phyloP scores from a whole-genome alignment of 2,888 invertebrate species.

The Melipona bicolor region DNA sequence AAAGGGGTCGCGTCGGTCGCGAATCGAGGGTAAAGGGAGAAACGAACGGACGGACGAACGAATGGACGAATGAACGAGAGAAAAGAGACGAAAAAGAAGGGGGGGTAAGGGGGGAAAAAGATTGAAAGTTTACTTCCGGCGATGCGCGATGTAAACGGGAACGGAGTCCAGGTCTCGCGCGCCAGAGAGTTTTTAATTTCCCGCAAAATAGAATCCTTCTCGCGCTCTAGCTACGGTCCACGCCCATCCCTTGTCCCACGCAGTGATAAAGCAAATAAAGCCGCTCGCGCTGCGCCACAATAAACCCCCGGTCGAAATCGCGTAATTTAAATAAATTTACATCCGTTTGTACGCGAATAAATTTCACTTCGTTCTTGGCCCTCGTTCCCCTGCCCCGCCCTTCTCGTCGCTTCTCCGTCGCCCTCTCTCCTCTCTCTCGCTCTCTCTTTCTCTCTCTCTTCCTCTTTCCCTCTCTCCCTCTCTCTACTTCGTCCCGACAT shows the following conservation, averaged over 20 bases:
- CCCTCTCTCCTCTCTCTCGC: not conserved
- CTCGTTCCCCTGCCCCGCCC: slow-evolving; percentile 41
- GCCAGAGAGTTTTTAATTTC: slow-evolving; percentile 79
- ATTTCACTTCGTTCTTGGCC: slow-evolving; percentile 79
- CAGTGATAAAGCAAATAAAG: slow-evolving; percentile 83
- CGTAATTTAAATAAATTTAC: slow-evolving; percentile 83
- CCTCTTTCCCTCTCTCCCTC: not conserved
- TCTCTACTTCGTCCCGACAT: slow-evolving; percentile 5
- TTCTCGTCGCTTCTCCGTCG: not conserved
- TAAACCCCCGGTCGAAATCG: slow-evolving; percentile 82
- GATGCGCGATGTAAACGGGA: slow-evolving; percentile 59
- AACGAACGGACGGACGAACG: not conserved
- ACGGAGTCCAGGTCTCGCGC: slow-evolving; percentile 42
- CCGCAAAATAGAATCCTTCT: slow-evolving; percentile 80
- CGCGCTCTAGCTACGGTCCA: slow-evolving; percentile 73
- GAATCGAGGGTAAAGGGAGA: not conserved
- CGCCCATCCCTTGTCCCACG: slow-evolving; percentile 82
- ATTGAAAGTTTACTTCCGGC: slow-evolving; percentile 38
- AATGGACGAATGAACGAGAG: not conserved
- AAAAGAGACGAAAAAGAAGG: not conserved
- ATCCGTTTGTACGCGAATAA: slow-evolving; percentile 82
- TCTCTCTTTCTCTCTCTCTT: slow-evolving; percentile 9
- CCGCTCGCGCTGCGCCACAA: slow-evolving; percentile 79
- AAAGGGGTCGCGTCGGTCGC: not conserved
- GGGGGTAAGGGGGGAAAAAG: not conserved